Evolutionary conservation across 2,888 invertebrate species (phyloP), one percentile per base, ranked within the genome.

Genomic region (Eutolmus rufibarbis): DNA sequence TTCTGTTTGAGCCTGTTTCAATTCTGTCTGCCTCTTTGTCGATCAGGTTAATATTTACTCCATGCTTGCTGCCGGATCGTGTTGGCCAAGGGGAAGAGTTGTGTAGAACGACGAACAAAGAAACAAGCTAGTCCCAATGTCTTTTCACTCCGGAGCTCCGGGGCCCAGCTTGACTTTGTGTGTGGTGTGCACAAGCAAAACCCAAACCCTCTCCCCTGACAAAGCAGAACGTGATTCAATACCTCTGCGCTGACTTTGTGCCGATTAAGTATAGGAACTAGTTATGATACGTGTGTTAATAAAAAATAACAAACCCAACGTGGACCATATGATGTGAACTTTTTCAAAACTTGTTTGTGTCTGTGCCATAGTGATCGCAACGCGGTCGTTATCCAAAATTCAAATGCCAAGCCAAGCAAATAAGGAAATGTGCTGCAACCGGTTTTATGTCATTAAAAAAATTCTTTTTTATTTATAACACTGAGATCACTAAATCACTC

Each of bases 321-420:
- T 66, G 37, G 19, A 51, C 31, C 82, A 82, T 82, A 82, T 82
- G 82, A 82, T 82, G 82, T 82, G 82, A 66, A 82, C 66, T 82
- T 81, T 56, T 28, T 34, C 40, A 9, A 34, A 51, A 82, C 19
- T 57, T 37, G 31, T 76, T 56, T 37, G 57, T 51, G 16, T 34
- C 31, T 57, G 82, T 85, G 37, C 28, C 43, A 74, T 40, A 66
- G 57, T 66, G 66, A 85, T 74, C 85, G 46, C 85, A 74, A n/a
- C 43, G n/a, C 74, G 74, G 46, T 85, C 85, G 74, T 40, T 74
- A 74, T 74, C 85, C 85, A 85, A 85, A 85, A 74, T 85, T 85
- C 85, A 85, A 85, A 85, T 85, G 85, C 74, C 85, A 85, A 74
- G 74, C 74, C 85, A 85, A 74, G 85, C 85, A 74, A 85, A 85